Conservation (phyloP, 2,113 vertebrate species). For the Passer domesticus region DNA sequence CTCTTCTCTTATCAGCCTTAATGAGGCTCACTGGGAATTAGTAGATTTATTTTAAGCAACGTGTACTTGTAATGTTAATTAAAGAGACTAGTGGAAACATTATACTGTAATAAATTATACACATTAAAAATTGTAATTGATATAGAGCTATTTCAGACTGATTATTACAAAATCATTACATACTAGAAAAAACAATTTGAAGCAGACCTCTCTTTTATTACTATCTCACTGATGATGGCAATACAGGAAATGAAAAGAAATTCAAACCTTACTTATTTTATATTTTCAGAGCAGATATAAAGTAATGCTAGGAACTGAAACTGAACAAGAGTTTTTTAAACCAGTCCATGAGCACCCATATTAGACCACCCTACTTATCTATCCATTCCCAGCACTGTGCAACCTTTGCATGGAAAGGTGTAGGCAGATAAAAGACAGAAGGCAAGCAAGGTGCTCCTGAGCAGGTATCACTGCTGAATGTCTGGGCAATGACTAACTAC, state of each 20-base stretch:
- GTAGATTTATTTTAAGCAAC: slow-evolving; percentile 29
- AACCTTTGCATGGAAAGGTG: neutral
- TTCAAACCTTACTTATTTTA: neutral
- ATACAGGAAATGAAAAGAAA: slow-evolving; percentile 24
- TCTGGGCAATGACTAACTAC: neutral
- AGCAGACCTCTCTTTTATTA: neutral
- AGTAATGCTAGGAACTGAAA: neutral
- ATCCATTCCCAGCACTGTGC: neutral
- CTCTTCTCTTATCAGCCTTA: neutral
- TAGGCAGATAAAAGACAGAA: neutral
- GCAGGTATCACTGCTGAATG: neutral
- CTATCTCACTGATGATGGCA: neutral
- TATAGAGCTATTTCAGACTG: neutral
- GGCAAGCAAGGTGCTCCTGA: neutral
- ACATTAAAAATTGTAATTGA: neutral
- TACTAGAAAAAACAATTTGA: neutral
- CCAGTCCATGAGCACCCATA: neutral
- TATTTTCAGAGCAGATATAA: neutral
- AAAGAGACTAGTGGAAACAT: neutral
- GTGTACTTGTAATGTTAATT: slow-evolving; percentile 4
- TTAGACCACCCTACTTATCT: neutral
- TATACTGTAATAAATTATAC: neutral
- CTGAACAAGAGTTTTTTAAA: neutral
- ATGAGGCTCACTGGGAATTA: neutral
- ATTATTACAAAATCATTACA: slow-evolving; percentile 13